Percentiles rank a stretch among this genome's conserved stretches.
Conservation (phyloP, 2,888 invertebrate species). For the Dryobotodes eremita region DNA sequence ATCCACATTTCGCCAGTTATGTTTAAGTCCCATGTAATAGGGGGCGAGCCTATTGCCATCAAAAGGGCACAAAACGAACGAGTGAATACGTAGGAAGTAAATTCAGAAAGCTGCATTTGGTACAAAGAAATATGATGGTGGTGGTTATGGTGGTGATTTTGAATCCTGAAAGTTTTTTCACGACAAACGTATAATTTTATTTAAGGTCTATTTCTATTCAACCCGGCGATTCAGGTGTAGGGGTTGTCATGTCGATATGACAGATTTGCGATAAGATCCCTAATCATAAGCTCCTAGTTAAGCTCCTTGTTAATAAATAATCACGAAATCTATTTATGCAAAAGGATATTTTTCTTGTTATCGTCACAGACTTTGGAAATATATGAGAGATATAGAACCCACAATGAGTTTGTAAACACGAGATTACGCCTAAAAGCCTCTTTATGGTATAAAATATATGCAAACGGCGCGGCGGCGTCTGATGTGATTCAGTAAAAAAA, state of each 20-base stretch:
- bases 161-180: slow-evolving; percentile 16
- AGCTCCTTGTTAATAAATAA: slow-evolving; percentile 38
- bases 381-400: slow-evolving; percentile 47
- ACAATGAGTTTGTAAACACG: slow-evolving; percentile 66
- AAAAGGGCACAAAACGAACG: too few relatives aligned
- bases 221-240: background rate
- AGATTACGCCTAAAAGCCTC: slow-evolving; percentile 69
- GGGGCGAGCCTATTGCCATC: too few relatives aligned
- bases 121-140: too few relatives aligned
- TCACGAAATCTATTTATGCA: slow-evolving; percentile 31
- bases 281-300: slow-evolving; percentile 10
- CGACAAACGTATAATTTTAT: background rate
- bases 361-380: slow-evolving; percentile 29
- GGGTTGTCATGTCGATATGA: background rate
- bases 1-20: too few relatives aligned
- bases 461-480: slow-evolving; percentile 59
- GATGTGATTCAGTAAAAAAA: slow-evolving; percentile 64
- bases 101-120: background rate
- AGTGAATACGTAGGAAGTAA: slow-evolving; percentile 14
- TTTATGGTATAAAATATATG: slow-evolving; percentile 69
- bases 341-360: slow-evolving; percentile 14
- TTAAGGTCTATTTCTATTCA: background rate
- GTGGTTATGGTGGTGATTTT: background rate
- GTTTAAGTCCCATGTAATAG: too few relatives aligned
- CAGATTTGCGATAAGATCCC: slow-evolving; percentile 18